Evolutionary conservation across 1,140 invertebrate genomes (phyloP).

Genomic region (Trypoxylus dichotomus): DNA sequence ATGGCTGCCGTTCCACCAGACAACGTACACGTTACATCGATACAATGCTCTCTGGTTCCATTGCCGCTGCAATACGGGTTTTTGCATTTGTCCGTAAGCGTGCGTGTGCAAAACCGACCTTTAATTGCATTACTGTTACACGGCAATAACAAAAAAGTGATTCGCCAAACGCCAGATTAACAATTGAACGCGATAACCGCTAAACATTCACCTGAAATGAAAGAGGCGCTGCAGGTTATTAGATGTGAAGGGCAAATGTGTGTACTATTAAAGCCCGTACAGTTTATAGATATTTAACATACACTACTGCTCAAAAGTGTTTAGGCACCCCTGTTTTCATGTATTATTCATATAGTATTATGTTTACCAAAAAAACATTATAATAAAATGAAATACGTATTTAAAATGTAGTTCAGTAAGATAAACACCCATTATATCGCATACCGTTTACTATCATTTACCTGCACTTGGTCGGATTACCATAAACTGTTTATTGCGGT

Average conservation of each 20-base stretch:
- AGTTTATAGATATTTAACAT: too few relatives aligned
- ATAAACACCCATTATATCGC: too few relatives aligned
- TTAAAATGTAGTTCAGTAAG: too few relatives aligned
- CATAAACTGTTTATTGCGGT: too few relatives aligned
- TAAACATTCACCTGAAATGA: neutral
- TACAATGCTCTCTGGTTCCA: neutral
- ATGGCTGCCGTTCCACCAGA: constrained; percentile 5
- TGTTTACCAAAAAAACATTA: too few relatives aligned
- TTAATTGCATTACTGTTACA: constrained; percentile 22
- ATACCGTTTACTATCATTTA: too few relatives aligned
- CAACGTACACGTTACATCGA: constrained; percentile 19
- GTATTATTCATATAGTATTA: too few relatives aligned
- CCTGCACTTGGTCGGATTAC: too few relatives aligned
- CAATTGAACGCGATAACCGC: constrained; percentile 1
- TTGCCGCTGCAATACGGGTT: neutral
- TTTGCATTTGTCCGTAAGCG: neutral
- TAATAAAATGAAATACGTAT: too few relatives aligned
- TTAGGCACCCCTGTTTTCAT: too few relatives aligned
- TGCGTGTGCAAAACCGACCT: neutral
- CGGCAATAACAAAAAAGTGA: neutral
- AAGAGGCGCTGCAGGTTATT: neutral
- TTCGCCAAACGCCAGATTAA: neutral
- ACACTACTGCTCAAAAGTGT: too few relatives aligned
- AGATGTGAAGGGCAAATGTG: neutral
- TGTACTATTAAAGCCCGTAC: too few relatives aligned